phyloP scores from a whole-genome alignment of 2,888 invertebrate species.

The Amorpha juglandis region DNA sequence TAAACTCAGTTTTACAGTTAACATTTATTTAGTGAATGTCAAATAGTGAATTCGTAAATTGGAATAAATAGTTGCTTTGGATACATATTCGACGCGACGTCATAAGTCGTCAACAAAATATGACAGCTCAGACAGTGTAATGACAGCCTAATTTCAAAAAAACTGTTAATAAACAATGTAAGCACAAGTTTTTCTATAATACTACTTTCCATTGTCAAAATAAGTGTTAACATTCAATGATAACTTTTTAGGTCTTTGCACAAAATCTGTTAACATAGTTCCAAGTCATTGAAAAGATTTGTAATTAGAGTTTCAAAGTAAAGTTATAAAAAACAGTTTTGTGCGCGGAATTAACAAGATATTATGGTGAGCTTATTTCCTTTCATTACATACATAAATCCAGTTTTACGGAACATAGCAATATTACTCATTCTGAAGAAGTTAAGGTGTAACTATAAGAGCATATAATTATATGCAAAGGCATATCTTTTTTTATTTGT shows the following conservation, averaged over 20 bases:
- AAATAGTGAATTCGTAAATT: neutral
- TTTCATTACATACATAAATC: slow-evolving; percentile 17
- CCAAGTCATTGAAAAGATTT: no score
- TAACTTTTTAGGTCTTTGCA: neutral
- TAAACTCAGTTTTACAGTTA: no score
- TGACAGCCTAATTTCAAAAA: neutral
- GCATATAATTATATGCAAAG: slow-evolving; percentile 15
- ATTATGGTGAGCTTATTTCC: neutral
- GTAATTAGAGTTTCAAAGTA: no score
- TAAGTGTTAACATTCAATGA: neutral
- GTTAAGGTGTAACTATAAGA: slow-evolving; percentile 6
- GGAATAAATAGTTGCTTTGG: neutral
- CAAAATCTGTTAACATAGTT: neutral
- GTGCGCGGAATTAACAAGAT: neutral
- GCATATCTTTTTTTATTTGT: slow-evolving; percentile 22
- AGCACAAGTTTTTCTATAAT: slow-evolving; percentile 13
- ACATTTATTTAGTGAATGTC: no score
- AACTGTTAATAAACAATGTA: neutral
- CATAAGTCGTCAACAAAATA: neutral
- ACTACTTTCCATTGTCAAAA: neutral
- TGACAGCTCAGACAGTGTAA: no score
- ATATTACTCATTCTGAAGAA: slow-evolving; percentile 33
- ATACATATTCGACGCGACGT: no score
- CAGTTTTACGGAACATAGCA: slow-evolving; percentile 38
- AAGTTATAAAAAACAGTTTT: no score